Evolutionary conservation across 2,888 invertebrate genomes (phyloP).

Genomic region (Camponotus fellah): DNA sequence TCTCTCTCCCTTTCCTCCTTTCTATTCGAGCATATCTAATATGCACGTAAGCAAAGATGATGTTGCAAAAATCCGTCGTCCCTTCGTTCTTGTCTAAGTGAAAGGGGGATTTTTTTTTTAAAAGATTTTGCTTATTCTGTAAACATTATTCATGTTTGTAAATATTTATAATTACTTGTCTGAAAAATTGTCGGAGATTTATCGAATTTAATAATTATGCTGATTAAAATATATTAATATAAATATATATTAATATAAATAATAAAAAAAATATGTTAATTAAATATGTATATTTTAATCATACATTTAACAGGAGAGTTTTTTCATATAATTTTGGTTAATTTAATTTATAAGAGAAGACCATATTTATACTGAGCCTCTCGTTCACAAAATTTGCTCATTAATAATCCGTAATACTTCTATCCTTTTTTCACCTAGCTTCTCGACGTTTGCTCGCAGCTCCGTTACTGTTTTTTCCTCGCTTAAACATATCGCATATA

Average conservation of each 20-base stretch:
- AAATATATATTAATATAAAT: too few species aligned
- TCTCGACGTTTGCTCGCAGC: neutral
- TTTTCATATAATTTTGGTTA: neutral
- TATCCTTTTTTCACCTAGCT: neutral
- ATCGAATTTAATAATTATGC: neutral
- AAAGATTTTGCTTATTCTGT: neutral
- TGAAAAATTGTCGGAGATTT: neutral
- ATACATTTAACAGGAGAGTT: neutral
- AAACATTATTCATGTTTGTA: neutral
- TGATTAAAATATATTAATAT: neutral
- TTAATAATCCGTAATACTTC: conserved; percentile 26
- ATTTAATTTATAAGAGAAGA: neutral
- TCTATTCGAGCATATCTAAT: conserved; percentile 19
- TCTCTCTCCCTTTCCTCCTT: neutral
- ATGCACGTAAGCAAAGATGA: conserved; percentile 1
- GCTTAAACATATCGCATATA: conserved; percentile 3
- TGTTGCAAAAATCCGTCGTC: neutral
- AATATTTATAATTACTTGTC: neutral
- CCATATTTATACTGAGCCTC: neutral
- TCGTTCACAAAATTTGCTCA: conserved; percentile 7
- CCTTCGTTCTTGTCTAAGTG: neutral
- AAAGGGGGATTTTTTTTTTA: neutral
- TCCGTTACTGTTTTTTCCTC: neutral
- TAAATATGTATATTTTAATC: neutral
- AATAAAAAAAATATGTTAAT: too few species aligned